These are phyloP conservation scores for Ispidina picta DNA, from an alignment of 2,797 vertebrate species.

Conservation along the genomic window DNA sequence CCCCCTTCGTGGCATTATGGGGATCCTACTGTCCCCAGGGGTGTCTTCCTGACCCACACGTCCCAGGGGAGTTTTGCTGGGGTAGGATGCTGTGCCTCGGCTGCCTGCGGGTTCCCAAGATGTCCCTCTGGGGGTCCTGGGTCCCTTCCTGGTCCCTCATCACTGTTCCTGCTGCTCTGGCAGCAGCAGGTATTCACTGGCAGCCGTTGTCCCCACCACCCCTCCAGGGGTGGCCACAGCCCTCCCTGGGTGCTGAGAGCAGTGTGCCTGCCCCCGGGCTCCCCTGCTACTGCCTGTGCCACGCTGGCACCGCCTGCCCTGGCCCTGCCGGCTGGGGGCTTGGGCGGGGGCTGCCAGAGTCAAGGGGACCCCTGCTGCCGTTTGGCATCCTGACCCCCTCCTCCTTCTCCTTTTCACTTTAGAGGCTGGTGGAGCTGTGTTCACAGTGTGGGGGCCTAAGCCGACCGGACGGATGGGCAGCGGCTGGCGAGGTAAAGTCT, in stretches of 20 bases:
- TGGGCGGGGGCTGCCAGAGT: rapidly evolving
- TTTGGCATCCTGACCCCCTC: neutral
- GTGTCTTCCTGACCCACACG: rapidly evolving
- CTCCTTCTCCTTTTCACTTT: neutral
- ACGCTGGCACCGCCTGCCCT: neutral
- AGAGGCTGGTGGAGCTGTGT: neutral
- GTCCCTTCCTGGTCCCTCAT: neutral
- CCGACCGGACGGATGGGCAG: conserved; percentile 55
- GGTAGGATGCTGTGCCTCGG: neutral
- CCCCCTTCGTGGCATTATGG: neutral
- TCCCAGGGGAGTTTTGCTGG: rapidly evolving
- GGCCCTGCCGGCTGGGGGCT: rapidly evolving
- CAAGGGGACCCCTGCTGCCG: rapidly evolving
- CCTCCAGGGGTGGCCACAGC: neutral
- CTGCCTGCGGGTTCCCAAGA: neutral
- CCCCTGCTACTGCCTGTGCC: neutral
- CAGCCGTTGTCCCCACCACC: neutral
- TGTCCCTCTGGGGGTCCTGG: neutral
- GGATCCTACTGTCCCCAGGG: neutral
- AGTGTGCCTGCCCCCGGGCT: rapidly evolving
- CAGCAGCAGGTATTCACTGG: neutral
- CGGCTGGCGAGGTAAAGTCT: neutral
- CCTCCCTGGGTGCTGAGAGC: neutral
- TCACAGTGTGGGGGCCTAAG: neutral
- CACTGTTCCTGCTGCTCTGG: neutral